Evolutionary conservation across 2,888 invertebrate genomes (phyloP), one percentile per base, ranked within the genome.

Genomic region (Lampropteryx suffumata): DNA sequence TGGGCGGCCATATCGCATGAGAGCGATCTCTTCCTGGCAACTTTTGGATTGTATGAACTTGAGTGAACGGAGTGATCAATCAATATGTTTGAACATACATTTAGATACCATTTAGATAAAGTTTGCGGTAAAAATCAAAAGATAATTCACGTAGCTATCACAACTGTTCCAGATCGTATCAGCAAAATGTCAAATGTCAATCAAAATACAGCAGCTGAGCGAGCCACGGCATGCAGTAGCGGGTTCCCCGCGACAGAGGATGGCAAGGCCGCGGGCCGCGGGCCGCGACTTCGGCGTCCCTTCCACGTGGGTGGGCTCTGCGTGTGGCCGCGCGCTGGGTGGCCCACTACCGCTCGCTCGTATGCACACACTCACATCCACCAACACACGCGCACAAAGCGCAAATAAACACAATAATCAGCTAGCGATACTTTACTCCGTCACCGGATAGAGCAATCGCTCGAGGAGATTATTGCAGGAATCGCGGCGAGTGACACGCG

Each of bases 361-460:
- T 82, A 76, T 73, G 69, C 84, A 77, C 85, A 82, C 82, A 76
- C 73, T 71, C 73, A 60, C 73, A 73, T 75, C 65, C 82, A 80
- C 82, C 65, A 71, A 79, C 83, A 85, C 86, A 82, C 69, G 71
- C 78, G 65, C 70, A 68, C 70, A 66, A 69, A 79, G 78, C 84
- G 85, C 86, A 87, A 85, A 87, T 86, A 88, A 86, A 87, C 86
- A 89, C 87, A 87, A 89, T 86, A 83, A 88, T 87, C 87, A 88
- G 83, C 87, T 82, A 84, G 84, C 86, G 86, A 87, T 88, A 89
- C 87, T 84, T 84, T 81, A 85, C 83, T 82, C 84, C 84, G 85
- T 86, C 88, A 85, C 86, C 84, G 86, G 88, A 87, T 87, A 88
- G 87, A 86, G 83, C 84, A 79, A 86, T 87, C 82, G 79, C 79